Evolutionary conservation across 2,113 vertebrate genomes (phyloP).

Genomic region (Hippocampus barbouri): DNA sequence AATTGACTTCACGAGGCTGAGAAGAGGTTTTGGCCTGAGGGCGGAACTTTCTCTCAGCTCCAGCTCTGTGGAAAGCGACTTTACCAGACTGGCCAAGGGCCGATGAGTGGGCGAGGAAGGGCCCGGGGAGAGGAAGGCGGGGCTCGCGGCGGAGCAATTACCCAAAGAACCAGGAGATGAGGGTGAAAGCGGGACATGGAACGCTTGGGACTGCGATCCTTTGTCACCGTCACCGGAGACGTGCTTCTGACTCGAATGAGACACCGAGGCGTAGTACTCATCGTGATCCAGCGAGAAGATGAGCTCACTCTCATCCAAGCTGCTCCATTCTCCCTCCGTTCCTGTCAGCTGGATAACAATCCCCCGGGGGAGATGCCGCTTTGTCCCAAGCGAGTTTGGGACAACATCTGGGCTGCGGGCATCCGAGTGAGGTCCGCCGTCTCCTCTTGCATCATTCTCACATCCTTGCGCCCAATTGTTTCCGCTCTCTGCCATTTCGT

Average conservation of each 20-base stretch:
- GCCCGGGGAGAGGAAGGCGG: slow-evolving; percentile 60
- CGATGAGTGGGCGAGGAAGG: slow-evolving; percentile 55
- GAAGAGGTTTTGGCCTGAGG: slow-evolving; percentile 71
- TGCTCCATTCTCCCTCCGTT: slow-evolving; percentile 66
- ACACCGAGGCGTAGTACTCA: slow-evolving; percentile 51
- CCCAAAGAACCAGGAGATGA: slow-evolving; percentile 70
- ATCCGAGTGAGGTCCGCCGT: slow-evolving; percentile 7
- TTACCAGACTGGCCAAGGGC: slow-evolving; percentile 73
- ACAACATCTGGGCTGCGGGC: slow-evolving; percentile 9
- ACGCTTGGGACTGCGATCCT: slow-evolving; percentile 36
- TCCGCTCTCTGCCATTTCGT: slow-evolving; percentile 72
- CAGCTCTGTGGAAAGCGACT: slow-evolving; percentile 77
- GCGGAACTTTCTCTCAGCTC: slow-evolving; percentile 70
- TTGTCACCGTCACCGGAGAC: slow-evolving; percentile 45
- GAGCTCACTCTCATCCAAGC: slow-evolving; percentile 65
- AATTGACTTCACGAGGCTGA: slow-evolving; percentile 81
- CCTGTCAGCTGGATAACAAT: slow-evolving; percentile 74
- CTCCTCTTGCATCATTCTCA: slow-evolving; percentile 19
- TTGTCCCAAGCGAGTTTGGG: slow-evolving; percentile 19
- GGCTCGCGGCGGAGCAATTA: slow-evolving; percentile 47
- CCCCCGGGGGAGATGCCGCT: slow-evolving; percentile 55
- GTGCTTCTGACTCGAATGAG: slow-evolving; percentile 51
- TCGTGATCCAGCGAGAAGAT: slow-evolving; percentile 65
- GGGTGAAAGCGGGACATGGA: slow-evolving; percentile 56
- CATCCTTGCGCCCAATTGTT: slow-evolving; percentile 35